A percentile compares a stretch with the other conserved stretches of the same genome.
Evolutionary conservation across 2,888 invertebrate genomes (phyloP).

Genomic region (Volucella zonaria): DNA sequence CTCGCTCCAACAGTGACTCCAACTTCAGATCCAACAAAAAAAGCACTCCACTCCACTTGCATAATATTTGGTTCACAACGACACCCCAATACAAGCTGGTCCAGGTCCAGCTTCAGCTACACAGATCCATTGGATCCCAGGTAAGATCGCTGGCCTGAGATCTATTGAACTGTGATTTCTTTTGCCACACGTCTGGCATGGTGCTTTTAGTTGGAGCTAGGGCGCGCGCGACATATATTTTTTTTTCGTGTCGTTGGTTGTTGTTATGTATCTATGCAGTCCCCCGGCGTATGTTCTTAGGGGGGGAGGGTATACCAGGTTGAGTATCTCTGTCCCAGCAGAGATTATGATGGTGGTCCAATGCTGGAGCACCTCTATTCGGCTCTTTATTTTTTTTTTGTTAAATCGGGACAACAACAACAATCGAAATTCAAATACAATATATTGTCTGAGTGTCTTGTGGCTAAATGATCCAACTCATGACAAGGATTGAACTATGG

Average conservation of each 20-base stretch:
- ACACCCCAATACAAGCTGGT: conserved; percentile 31
- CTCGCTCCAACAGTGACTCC: conserved; percentile 9
- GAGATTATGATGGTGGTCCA: background rate
- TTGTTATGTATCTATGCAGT: background rate
- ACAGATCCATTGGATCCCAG: conserved; percentile 10
- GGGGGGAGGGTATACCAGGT: conserved; percentile 6
- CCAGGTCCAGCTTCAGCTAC: conserved; percentile 41
- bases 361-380: no score
- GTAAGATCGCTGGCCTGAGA: conserved; percentile 46
- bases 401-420: background rate
- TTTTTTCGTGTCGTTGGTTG: background rate
- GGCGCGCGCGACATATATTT: conserved; percentile 67
- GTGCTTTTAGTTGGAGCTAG: conserved; percentile 46
- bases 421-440: conserved; percentile 51
- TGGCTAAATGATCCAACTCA: conserved; percentile 50
- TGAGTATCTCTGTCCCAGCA: conserved; percentile 25
- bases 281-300: no score
- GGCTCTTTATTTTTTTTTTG: no score
- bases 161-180: conserved; percentile 74
- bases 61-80: conserved; percentile 54
- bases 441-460: conserved; percentile 34
- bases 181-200: conserved; percentile 71
- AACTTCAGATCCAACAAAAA: background rate
- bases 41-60: conserved; percentile 62
- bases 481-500: conserved; percentile 51